Base-by-base conservation (phyloP, 2,797 vertebrate genomes). In the Graptemys geographica region DNA sequence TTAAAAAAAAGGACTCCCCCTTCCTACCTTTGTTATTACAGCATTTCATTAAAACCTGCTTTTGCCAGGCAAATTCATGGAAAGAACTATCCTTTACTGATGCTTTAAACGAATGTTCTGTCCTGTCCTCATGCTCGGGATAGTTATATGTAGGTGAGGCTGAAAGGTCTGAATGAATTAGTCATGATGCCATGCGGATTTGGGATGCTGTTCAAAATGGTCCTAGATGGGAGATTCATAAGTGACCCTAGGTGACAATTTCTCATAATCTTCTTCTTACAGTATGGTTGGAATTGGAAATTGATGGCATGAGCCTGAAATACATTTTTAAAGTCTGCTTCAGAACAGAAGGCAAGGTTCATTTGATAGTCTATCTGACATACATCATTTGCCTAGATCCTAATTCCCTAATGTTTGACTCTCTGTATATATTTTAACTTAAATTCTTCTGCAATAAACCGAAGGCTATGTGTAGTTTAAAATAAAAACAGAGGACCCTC, bases 131-230 rank as follows among this genome's bases (percentile, higher is more conserved):
- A 0, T 52, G 41, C 41, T 25, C 4, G 0, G 0, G 1, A 55
- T 7, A 4, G 7, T 16, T 0, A 2, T 10, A 37, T 0, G 10
- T 59, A 1, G 69, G 69, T 0, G 0, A 2, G 33, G 41, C 53
- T 31, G 49, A 44, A 2, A 4, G 19, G 6, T 5, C 37, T 1
- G 18, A 81, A 69, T 9, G 65, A 65, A 1, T 33, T 23, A 4
- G 18, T 57, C 9, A 0, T 16, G 53, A 3, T 21, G 6, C 56
- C 37, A 2, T 82, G 13, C 8, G 55, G 11, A 51, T 3, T 16
- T 0, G 19, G 37, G 65, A 8, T n/a, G 89, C 51, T 57, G 10
- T 78, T 53, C 79, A 49, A 37, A 89, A 55, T 44, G 0, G 1
- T 11, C 33, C 37, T 76, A 69, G 76, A 59, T 8, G 16, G 28